These are phyloP conservation scores for Theretra japonica DNA, from an alignment of 2,888 invertebrate species.

Conservation along the genomic window DNA sequence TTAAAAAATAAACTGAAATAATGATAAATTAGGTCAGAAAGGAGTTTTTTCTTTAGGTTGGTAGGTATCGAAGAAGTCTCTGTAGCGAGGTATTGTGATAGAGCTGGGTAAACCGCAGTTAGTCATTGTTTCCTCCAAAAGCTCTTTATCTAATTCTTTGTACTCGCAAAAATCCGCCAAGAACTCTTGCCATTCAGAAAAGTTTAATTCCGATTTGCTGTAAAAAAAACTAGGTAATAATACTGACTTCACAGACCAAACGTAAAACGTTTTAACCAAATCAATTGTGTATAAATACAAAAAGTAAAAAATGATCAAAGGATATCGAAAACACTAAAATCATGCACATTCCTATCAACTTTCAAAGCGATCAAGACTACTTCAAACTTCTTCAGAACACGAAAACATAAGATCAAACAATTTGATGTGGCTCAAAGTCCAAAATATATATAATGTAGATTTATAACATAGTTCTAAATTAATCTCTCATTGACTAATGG, in stretches of 20 bases:
- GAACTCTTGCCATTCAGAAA: constrained; percentile 54
- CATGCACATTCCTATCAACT: no score
- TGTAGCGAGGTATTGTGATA: constrained; percentile 55
- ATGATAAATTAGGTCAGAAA: constrained; percentile 29
- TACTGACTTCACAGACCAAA: not conserved
- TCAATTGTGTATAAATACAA: no score
- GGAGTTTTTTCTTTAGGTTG: constrained; percentile 47
- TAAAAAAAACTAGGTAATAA: constrained; percentile 31
- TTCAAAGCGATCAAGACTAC: no score
- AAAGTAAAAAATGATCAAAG: no score
- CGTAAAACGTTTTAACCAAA: no score
- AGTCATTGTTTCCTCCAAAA: constrained; percentile 44
- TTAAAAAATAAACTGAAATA: not conserved
- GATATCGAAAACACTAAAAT: no score
- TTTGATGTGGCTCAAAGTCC: no score
- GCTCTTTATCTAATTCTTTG: constrained; percentile 46
- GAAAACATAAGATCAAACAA: no score
- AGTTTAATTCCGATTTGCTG: constrained; percentile 56
- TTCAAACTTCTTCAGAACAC: no score
- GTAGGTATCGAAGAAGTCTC: constrained; percentile 56
- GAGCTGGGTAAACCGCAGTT: constrained; percentile 59
- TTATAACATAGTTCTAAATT: no score
- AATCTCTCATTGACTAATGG: no score
- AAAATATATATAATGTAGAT: no score
- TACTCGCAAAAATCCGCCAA: constrained; percentile 49